Evolutionary conservation across 1,140 invertebrate species (phyloP).

Genomic region (Anastrepha ludens): DNA sequence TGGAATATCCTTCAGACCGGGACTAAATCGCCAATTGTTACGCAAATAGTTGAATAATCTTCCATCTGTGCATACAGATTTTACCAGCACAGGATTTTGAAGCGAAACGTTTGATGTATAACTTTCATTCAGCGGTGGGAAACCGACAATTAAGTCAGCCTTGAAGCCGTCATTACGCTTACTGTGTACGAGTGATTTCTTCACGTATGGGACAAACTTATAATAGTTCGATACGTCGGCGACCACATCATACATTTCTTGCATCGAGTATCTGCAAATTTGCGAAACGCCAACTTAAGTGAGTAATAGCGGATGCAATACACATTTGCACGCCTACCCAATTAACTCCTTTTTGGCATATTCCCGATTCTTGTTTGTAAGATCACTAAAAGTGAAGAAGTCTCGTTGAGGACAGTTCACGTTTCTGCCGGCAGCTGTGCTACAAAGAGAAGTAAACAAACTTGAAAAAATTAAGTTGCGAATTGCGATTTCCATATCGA

Average conservation of each 20-base stretch:
- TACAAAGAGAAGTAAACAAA: background rate
- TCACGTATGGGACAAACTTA: constrained; percentile 96
- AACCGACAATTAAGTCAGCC: constrained; percentile 93
- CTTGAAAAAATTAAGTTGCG: too few species aligned
- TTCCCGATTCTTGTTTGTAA: constrained; percentile 76
- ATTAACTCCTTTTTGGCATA: constrained; percentile 83
- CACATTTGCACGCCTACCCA: constrained; percentile 68
- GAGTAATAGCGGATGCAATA: too few species aligned
- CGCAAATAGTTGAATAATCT: constrained; percentile 92
- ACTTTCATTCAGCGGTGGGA: constrained; percentile 90
- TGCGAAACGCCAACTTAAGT: too few species aligned
- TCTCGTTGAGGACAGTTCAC: background rate
- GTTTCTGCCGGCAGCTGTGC: background rate
- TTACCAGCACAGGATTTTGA: constrained; percentile 84
- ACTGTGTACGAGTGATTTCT: constrained; percentile 83
- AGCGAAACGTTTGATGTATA: constrained; percentile 92
- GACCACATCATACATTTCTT: constrained; percentile 96
- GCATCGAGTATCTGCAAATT: constrained; percentile 83
- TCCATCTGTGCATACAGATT: constrained; percentile 92
- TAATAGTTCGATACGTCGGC: constrained; percentile 93
- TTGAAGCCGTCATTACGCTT: constrained; percentile 77
- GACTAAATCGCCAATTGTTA: constrained; percentile 94
- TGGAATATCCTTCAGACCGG: constrained; percentile 87
- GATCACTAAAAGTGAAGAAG: constrained; percentile 44
- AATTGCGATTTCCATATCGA: too few species aligned